phyloP scores from a whole-genome alignment of 2,113 vertebrate species.

The Origma solitaria region DNA sequence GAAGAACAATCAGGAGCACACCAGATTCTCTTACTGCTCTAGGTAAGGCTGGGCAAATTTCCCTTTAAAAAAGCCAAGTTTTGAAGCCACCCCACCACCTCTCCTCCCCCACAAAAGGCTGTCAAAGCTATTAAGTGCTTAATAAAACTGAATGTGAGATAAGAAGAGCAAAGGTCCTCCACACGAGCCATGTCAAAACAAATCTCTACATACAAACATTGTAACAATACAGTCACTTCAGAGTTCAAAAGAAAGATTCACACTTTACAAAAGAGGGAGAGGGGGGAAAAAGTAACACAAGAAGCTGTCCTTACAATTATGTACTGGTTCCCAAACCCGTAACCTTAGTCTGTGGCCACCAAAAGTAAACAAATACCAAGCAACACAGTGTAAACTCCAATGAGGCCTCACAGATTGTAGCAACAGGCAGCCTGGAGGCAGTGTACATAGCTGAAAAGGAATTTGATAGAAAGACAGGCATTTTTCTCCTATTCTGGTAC shows the following conservation, averaged over 20 bases:
- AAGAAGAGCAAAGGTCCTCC: constrained; percentile 28
- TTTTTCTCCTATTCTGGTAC: not conserved
- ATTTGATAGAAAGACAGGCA: not conserved
- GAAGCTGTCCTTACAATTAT: not conserved
- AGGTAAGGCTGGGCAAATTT: not conserved
- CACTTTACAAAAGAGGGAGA: constrained; percentile 15
- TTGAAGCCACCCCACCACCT: not conserved
- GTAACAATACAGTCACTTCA: constrained; percentile 17
- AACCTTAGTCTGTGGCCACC: constrained; percentile 3
- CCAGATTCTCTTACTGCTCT: constrained; percentile 5
- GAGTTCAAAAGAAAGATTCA: constrained; percentile 34
- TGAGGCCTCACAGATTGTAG: not conserved
- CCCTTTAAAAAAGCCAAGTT: not conserved
- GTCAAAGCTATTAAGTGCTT: constrained; percentile 4
- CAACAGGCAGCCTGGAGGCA: not conserved
- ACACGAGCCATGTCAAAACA: constrained; percentile 25
- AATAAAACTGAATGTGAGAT: constrained; percentile 19
- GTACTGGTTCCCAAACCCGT: constrained; percentile 29
- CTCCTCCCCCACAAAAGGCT: not conserved
- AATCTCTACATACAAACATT: constrained; percentile 17
- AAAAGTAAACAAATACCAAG: constrained; percentile 12
- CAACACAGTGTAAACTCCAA: constrained; percentile 8
- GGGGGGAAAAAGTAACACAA: not conserved
- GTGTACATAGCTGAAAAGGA: not conserved
- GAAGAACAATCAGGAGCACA: not conserved